Percentiles rank a stretch among this genome's conserved stretches.
Evolutionary conservation across 1,140 invertebrate species (phyloP).

Genomic region (Dysdera silvatica): DNA sequence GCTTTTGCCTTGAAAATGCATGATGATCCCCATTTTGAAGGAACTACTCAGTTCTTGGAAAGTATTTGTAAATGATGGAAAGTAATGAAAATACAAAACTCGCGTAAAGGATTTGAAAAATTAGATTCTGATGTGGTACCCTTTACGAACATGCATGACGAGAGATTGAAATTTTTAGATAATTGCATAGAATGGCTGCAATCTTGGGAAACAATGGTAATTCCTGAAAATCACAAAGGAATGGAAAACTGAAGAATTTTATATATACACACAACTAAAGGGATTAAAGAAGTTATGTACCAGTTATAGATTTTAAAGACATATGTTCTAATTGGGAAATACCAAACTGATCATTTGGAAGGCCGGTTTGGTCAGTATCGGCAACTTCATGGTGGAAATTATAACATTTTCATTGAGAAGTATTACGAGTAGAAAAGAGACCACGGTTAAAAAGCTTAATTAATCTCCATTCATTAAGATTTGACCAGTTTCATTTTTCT

Average conservation of each 20-base stretch:
- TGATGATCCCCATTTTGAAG: no score
- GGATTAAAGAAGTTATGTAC: constrained; percentile 3
- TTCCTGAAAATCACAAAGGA: neutral
- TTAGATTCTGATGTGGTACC: no score
- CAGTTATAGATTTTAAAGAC: neutral
- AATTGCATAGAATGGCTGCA: constrained; percentile 22
- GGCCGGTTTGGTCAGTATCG: constrained; percentile 13
- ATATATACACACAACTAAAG: constrained; percentile 17
- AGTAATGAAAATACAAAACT: constrained; percentile 24
- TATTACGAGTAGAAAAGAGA: no score
- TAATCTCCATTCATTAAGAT: no score
- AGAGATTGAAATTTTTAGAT: constrained; percentile 8
- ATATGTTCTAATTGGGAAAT: constrained; percentile 14
- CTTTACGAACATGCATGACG: constrained; percentile 2
- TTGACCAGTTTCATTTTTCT: no score
- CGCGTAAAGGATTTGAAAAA: constrained; percentile 10
- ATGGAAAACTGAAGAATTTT: constrained; percentile 9
- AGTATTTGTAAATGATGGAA: constrained; percentile 18
- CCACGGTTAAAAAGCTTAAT: no score
- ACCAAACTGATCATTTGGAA: constrained; percentile 19
- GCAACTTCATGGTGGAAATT: constrained; percentile 16
- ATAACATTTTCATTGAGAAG: no score
- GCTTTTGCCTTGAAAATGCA: neutral
- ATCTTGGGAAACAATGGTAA: neutral
- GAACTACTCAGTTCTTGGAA: constrained; percentile 16